phyloP scores from a whole-genome alignment of 2,888 invertebrate genomes.

The Cerceris rybyensis region DNA sequence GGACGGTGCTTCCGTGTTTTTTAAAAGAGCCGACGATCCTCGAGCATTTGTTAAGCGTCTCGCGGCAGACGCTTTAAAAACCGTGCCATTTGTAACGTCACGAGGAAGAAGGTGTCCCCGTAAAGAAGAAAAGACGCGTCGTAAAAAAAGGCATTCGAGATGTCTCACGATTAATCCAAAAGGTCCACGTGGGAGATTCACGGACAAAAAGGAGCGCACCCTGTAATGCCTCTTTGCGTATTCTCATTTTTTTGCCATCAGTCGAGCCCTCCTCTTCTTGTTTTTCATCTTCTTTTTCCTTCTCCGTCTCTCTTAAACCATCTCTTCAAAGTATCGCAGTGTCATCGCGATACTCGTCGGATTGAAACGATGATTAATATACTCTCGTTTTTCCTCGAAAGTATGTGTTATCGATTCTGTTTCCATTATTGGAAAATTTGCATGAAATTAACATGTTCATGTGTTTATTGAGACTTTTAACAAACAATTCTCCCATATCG shows the following conservation, averaged over 20 bases:
- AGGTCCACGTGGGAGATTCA: conserved; percentile 52
- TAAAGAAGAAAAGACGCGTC: conserved; percentile 31
- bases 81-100: conserved; percentile 70
- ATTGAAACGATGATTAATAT: conserved; percentile 18
- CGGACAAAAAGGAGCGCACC: conserved; percentile 24
- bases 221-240: conserved; percentile 10
- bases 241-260: neutral
- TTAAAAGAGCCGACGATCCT: conserved; percentile 55
- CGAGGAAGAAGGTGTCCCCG: conserved; percentile 47
- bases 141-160: conserved; percentile 63
- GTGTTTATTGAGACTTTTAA: too few species aligned
- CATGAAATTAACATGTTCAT: neutral
- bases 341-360: conserved; percentile 4
- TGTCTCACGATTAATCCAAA: conserved; percentile 71
- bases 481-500: too few species aligned
- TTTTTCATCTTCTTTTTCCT: too few species aligned
- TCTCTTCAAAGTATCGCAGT: conserved; percentile 5
- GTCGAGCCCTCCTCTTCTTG: neutral
- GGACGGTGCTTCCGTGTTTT: conserved; percentile 42
- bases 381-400: neutral
- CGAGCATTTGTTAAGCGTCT: conserved; percentile 33
- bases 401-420: neutral
- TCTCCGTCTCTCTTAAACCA: neutral
- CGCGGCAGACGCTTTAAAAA: conserved; percentile 56
- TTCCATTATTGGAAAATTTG: neutral